Evolutionary conservation across 2,113 vertebrate genomes (phyloP).

Genomic region (Abramis brama): DNA sequence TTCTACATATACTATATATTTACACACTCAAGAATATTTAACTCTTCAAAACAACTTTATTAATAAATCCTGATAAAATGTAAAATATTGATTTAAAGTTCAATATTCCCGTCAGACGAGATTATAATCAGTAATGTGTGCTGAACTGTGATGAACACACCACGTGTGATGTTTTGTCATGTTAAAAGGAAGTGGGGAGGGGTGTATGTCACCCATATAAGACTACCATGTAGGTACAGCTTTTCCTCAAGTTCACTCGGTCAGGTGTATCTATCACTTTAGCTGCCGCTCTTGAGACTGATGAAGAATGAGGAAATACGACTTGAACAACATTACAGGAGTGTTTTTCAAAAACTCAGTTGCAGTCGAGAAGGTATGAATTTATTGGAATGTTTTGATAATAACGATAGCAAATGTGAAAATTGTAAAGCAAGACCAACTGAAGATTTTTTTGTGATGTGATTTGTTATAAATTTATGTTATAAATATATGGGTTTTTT

Average conservation of each 20-base stretch:
- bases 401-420: not conserved
- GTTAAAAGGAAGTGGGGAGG: not conserved
- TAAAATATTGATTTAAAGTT: not conserved
- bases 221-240: not conserved
- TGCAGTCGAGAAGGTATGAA: conserved; percentile 63
- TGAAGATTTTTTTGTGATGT: not conserved
- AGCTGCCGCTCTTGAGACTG: not conserved
- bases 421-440: too few species aligned
- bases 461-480: not conserved
- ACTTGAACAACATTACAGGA: conserved; percentile 63
- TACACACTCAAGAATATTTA: not conserved
- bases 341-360: conserved; percentile 65
- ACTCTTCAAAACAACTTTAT: not conserved
- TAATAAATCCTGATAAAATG: not conserved
- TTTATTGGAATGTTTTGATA: not conserved
- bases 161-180: conserved; percentile 1
- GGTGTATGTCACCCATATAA: conserved; percentile 36
- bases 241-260: conserved; percentile 8
- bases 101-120: not conserved
- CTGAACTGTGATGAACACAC: not conserved
- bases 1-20: not conserved
- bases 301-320: conserved; percentile 66
- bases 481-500: not conserved
- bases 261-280: conserved; percentile 3
- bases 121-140: conserved; percentile 1